Conservation (phyloP, 2,888 invertebrate species). For the Pyrrhia umbra region DNA sequence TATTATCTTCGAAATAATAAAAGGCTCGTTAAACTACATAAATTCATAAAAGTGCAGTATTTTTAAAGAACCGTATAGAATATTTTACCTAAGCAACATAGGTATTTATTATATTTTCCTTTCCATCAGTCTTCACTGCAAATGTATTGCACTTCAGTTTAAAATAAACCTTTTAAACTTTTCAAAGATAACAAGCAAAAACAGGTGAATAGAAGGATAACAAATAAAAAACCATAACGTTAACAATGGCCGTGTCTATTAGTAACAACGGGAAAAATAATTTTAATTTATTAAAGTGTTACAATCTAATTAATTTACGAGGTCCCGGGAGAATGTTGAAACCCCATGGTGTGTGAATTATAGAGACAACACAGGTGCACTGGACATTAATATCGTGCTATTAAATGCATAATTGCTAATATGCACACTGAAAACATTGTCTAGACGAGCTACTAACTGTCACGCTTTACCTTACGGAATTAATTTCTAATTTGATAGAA, state of each 20-base stretch:
- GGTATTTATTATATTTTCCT: not conserved
- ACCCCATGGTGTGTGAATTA: slow-evolving; percentile 57
- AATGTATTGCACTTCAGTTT: not conserved
- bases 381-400: slow-evolving; percentile 15
- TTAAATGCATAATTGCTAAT: slow-evolving; percentile 33
- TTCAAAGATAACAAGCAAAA: not conserved
- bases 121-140: not conserved
- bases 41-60: not conserved
- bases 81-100: not conserved
- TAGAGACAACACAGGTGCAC: slow-evolving; percentile 32
- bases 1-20: slow-evolving; percentile 32
- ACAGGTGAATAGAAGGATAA: slow-evolving; percentile 10
- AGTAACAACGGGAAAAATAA: slow-evolving; percentile 23
- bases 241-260: slow-evolving; percentile 10
- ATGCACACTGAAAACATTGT: slow-evolving; percentile 29
- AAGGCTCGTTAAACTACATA: not conserved
- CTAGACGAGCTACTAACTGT: slow-evolving; percentile 36
- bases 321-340: slow-evolving; percentile 62
- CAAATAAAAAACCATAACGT: not conserved
- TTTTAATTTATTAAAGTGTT: slow-evolving; percentile 41
- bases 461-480: slow-evolving; percentile 19
- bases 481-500: slow-evolving; percentile 31
- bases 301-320: slow-evolving; percentile 74
- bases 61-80: not conserved
- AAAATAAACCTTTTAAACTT: slow-evolving; percentile 1